These are phyloP conservation scores for Dolichallabes microphthalmus DNA, from an alignment of 2,113 vertebrate genomes.

Conservation along the genomic window DNA sequence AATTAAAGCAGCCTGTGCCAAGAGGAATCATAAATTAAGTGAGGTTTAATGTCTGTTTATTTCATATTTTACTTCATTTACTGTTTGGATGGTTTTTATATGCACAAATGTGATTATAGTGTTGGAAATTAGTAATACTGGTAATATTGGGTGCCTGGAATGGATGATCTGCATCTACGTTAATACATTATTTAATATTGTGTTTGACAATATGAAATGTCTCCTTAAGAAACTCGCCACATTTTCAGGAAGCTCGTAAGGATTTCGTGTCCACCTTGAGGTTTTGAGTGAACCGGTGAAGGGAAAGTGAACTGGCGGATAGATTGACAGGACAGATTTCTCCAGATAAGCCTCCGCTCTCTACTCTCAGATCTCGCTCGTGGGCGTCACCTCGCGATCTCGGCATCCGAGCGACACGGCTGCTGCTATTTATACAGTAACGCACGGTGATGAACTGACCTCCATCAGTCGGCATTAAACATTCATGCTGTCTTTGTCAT, in stretches of 20 bases:
- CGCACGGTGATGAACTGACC: not conserved
- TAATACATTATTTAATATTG: too few species aligned
- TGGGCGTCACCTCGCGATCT: not conserved
- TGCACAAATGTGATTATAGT: too few species aligned
- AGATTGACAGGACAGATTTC: not conserved
- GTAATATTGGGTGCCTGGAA: too few species aligned
- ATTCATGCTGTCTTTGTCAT: slow-evolving; percentile 20
- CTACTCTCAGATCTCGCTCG: not conserved
- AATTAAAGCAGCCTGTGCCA: too few species aligned
- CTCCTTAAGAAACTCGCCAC: not conserved
- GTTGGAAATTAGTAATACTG: too few species aligned
- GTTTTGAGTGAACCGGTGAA: not conserved
- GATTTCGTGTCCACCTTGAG: not conserved
- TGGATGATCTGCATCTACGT: too few species aligned
- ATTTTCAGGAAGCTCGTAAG: not conserved
- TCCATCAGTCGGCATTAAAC: slow-evolving; percentile 2
- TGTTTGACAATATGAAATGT: too few species aligned
- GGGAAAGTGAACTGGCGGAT: not conserved
- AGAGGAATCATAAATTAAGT: too few species aligned
- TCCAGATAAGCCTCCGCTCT: not conserved
- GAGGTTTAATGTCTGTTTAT: too few species aligned
- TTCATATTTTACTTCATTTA: too few species aligned
- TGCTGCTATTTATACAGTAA: not conserved
- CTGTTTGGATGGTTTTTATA: too few species aligned
- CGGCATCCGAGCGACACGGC: not conserved